Evolutionary conservation across 2,113 vertebrate genomes (phyloP).

Genomic region (Nymphicus hollandicus): DNA sequence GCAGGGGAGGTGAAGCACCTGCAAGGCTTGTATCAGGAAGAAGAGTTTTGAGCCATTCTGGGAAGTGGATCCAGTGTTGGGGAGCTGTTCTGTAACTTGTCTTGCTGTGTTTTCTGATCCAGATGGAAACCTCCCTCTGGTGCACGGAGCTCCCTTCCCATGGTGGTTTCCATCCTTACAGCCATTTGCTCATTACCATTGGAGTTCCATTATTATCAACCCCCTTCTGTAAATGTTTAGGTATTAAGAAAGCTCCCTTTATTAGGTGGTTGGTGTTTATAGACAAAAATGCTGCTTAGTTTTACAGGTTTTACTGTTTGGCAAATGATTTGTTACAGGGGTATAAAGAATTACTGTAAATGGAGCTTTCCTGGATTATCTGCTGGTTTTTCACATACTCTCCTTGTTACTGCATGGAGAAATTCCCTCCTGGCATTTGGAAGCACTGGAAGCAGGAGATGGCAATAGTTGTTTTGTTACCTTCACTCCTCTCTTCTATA

Average conservation of each 20-base stretch:
- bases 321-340: background rate
- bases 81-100: background rate
- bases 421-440: background rate
- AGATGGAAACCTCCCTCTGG: background rate
- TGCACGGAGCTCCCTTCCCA: background rate
- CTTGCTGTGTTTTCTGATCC: background rate
- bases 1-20: background rate
- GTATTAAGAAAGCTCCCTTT: background rate
- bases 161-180: background rate
- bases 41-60: background rate
- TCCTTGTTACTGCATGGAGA: rapidly evolving
- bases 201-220: background rate
- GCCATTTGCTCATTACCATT: background rate
- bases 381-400: background rate
- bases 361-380: background rate
- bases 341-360: background rate
- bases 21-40: background rate
- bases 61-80: background rate
- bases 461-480: background rate
- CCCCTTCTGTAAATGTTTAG: background rate
- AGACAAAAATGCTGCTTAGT: background rate
- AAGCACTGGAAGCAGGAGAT: background rate
- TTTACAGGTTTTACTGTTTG: background rate
- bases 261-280: background rate
- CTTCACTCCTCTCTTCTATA: background rate